phyloP scores from a whole-genome alignment of 2,888 invertebrate genomes.

The Tetanocera ferruginea region DNA sequence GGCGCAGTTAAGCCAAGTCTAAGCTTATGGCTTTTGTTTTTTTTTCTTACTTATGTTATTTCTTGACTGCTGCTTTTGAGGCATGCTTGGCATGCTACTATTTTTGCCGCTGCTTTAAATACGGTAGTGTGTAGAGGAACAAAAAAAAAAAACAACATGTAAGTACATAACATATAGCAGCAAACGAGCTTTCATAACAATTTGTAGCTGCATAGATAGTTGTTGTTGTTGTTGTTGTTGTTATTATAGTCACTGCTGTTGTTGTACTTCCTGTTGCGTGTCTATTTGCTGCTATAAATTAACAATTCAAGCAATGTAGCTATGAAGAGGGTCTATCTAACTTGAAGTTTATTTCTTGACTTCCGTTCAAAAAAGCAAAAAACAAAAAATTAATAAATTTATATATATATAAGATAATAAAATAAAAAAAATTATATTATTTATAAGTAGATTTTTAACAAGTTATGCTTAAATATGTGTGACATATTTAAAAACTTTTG shows the following conservation, averaged over 20 bases:
- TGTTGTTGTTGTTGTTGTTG: slow-evolving; percentile 5
- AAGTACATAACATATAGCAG: neutral
- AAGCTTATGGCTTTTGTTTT: neutral
- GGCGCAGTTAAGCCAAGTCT: neutral
- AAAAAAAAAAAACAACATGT: neutral
- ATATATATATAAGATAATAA: neutral
- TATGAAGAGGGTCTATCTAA: too few relatives aligned
- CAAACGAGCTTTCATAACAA: slow-evolving; percentile 20
- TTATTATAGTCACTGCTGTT: neutral
- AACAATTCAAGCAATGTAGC: too few relatives aligned
- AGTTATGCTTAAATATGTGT: too few relatives aligned
- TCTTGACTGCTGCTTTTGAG: neutral
- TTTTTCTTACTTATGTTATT: neutral
- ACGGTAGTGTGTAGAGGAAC: neutral
- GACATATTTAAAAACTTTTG: too few relatives aligned
- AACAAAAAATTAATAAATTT: neutral
- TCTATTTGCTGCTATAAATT: neutral
- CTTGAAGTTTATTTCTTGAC: too few relatives aligned
- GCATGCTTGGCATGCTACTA: neutral
- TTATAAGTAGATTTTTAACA: too few relatives aligned
- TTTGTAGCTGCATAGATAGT: neutral
- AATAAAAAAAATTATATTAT: neutral
- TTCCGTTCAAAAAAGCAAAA: too few relatives aligned
- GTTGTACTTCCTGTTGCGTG: slow-evolving; percentile 25
- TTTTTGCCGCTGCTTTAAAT: neutral